Conservation (phyloP, 2,888 invertebrate genomes). For the Conus canariensis region DNA sequence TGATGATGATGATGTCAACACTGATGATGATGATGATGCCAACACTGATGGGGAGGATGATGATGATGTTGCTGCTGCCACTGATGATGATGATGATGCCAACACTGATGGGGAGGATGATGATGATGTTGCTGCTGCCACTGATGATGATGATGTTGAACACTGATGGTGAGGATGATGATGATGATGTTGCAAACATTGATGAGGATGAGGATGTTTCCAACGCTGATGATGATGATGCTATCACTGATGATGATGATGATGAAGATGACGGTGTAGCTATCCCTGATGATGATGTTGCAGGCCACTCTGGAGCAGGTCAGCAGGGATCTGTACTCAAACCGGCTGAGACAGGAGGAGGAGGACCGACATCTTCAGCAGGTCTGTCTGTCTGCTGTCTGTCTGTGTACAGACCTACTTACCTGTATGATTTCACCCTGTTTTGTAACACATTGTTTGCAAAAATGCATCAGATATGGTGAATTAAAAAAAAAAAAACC, state of each 20-base stretch:
- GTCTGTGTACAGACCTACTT: too few species aligned
- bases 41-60: too few species aligned
- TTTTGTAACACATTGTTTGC: too few species aligned
- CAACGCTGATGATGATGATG: neutral
- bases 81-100: too few species aligned
- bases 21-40: too few species aligned
- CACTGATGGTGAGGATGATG: too few species aligned
- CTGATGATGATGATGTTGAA: neutral
- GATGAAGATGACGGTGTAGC: neutral
- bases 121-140: neutral
- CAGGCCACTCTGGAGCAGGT: conserved; percentile 81
- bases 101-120: too few species aligned
- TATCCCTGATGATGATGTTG: conserved; percentile 37
- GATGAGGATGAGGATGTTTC: neutral
- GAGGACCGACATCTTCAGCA: conserved; percentile 82
- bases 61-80: too few species aligned
- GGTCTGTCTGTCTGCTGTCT: conserved; percentile 54
- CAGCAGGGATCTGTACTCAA: conserved; percentile 87
- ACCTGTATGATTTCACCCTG: too few species aligned
- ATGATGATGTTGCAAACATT: neutral
- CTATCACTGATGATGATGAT: neutral
- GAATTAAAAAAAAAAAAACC: too few species aligned
- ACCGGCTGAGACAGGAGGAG: conserved; percentile 84
- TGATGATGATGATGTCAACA: neutral
- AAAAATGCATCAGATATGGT: too few species aligned